Percentiles rank a stretch among this genome's conserved stretches.
Evolutionary conservation across 2,113 vertebrate genomes (phyloP).

Genomic region (Melanocharis versteri): DNA sequence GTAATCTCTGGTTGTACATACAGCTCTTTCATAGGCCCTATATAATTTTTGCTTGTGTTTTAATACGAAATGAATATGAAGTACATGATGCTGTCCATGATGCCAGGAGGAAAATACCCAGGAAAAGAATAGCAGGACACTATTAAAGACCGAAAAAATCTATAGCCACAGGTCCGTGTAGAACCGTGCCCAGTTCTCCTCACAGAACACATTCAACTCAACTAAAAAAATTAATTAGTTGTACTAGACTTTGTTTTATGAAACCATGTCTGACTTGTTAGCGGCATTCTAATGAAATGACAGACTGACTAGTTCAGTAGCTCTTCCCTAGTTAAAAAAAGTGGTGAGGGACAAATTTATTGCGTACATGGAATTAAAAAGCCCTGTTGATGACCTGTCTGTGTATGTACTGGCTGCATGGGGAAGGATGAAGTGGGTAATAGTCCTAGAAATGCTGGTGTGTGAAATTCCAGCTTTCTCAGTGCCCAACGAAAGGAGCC

Average conservation of each 20-base stretch:
- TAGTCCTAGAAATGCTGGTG: background rate
- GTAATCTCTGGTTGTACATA: background rate
- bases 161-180: background rate
- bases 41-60: background rate
- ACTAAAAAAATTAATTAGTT: background rate
- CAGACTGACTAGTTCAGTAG: background rate
- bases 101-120: background rate
- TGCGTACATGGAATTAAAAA: background rate
- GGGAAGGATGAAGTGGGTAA: background rate
- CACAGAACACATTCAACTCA: background rate
- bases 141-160: background rate
- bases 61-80: background rate
- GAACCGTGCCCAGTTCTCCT: background rate
- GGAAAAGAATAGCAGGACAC: background rate
- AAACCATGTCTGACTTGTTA: background rate
- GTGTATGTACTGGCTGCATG: background rate
- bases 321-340: background rate
- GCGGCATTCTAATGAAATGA: background rate
- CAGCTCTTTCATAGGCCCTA: background rate
- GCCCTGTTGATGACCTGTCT: background rate
- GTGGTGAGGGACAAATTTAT: background rate
- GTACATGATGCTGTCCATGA: background rate
- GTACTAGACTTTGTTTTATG: background rate
- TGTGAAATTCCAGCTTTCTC: background rate
- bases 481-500: background rate